These are phyloP conservation scores for Tridacna gigas DNA, from an alignment of 2,888 invertebrate species.

Conservation along the genomic window DNA sequence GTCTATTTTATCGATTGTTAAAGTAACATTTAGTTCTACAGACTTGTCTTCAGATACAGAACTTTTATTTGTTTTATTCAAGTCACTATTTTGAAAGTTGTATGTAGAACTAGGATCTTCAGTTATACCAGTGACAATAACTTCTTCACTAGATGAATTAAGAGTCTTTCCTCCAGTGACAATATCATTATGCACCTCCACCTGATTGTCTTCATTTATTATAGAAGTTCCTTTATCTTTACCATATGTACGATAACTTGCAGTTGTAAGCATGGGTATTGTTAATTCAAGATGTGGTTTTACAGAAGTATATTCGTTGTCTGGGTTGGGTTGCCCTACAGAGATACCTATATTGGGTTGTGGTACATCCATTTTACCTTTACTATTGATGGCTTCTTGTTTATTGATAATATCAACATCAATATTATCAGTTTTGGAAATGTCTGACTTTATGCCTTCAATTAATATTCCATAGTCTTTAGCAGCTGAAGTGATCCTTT, in stretches of 20 bases:
- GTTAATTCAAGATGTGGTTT: background rate
- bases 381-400: no score
- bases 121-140: background rate
- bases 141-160: background rate
- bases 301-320: background rate
- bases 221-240: background rate
- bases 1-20: background rate
- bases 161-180: conserved; percentile 2
- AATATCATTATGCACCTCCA: background rate
- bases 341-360: no score
- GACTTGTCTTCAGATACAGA: background rate
- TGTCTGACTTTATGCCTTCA: no score
- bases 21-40: background rate
- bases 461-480: no score
- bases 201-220: background rate
- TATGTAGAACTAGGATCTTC: background rate
- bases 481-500: background rate
- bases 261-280: background rate
- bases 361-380: no score
- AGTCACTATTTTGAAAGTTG: background rate
- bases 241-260: background rate
- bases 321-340: no score
- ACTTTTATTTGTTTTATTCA: background rate
- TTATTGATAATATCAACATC: no score
- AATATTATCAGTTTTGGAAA: no score